phyloP scores from a whole-genome alignment of 2,797 vertebrate species.

The Cyclura pinguis region DNA sequence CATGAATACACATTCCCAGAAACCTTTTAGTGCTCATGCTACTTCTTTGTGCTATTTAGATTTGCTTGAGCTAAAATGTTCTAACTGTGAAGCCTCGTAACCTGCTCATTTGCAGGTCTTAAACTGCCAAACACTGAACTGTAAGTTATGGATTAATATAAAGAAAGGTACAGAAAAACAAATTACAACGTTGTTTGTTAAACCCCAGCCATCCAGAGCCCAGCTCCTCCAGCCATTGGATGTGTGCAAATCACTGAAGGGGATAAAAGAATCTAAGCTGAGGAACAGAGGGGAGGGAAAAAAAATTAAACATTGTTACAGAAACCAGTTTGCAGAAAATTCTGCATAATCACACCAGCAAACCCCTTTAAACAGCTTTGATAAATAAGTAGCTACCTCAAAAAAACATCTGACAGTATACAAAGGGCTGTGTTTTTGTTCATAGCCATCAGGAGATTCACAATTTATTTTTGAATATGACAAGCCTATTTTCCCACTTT shows the following conservation, averaged over 20 bases:
- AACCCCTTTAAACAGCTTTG: slow-evolving; percentile 34
- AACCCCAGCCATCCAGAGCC: slow-evolving; percentile 37
- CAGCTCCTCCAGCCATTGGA: slow-evolving; percentile 31
- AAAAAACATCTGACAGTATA: slow-evolving; percentile 50
- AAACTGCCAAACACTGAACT: background rate
- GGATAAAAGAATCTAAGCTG: slow-evolving; percentile 25
- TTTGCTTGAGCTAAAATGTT: slow-evolving; percentile 21
- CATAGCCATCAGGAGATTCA: background rate
- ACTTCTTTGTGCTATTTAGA: background rate
- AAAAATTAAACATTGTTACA: slow-evolving; percentile 48
- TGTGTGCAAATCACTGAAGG: slow-evolving; percentile 46
- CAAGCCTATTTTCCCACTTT: slow-evolving; percentile 4
- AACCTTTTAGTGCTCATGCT: background rate
- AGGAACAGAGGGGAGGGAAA: slow-evolving; percentile 9
- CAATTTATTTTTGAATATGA: background rate
- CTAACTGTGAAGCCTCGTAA: background rate
- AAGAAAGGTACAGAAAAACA: slow-evolving; percentile 24
- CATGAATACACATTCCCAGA: slow-evolving; percentile 24
- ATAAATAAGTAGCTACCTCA: slow-evolving; percentile 39
- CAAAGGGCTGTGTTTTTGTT: slow-evolving; percentile 1
- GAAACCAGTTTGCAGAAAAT: slow-evolving; percentile 44
- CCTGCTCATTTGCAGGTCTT: background rate
- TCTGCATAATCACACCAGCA: slow-evolving; percentile 42
- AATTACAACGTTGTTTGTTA: slow-evolving; percentile 17
- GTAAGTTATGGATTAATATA: slow-evolving; percentile 25